phyloP scores from a whole-genome alignment of 2,888 invertebrate species.

The Campoplex nolae region DNA sequence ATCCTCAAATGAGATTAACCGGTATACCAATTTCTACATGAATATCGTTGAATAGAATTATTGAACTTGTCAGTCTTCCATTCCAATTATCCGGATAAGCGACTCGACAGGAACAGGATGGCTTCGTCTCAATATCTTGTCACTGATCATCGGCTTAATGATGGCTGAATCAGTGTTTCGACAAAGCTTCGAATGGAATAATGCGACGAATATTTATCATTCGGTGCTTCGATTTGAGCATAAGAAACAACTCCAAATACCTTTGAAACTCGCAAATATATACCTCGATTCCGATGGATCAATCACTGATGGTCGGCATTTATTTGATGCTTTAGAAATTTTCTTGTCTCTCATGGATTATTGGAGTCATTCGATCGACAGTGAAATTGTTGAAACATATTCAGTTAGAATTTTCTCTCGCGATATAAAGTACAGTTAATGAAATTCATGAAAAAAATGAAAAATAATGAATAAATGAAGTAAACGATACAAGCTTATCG shows the following conservation, averaged over 20 bases:
- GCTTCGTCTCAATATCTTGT: not conserved
- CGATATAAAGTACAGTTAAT: not conserved
- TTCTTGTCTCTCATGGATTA: not conserved
- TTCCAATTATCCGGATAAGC: slow-evolving; percentile 8
- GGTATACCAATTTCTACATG: not conserved
- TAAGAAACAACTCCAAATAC: not conserved
- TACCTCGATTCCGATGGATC: not conserved
- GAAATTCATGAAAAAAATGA: no score
- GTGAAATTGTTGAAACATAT: not conserved
- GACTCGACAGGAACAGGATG: not conserved
- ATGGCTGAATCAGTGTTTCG: not conserved
- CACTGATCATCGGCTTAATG: not conserved
- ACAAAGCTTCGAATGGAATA: not conserved
- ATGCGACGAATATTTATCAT: not conserved
- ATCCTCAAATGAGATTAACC: not conserved
- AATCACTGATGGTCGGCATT: not conserved
- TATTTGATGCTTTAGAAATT: not conserved
- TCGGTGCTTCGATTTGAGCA: not conserved
- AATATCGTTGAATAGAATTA: not conserved
- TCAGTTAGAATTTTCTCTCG: not conserved
- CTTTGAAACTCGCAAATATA: no score
- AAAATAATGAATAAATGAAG: not conserved
- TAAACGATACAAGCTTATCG: not conserved
- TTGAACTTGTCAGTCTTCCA: not conserved
- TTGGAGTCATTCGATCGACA: not conserved